Evolutionary conservation across 2,113 vertebrate genomes (phyloP).

Genomic region (Orycteropus afer): DNA sequence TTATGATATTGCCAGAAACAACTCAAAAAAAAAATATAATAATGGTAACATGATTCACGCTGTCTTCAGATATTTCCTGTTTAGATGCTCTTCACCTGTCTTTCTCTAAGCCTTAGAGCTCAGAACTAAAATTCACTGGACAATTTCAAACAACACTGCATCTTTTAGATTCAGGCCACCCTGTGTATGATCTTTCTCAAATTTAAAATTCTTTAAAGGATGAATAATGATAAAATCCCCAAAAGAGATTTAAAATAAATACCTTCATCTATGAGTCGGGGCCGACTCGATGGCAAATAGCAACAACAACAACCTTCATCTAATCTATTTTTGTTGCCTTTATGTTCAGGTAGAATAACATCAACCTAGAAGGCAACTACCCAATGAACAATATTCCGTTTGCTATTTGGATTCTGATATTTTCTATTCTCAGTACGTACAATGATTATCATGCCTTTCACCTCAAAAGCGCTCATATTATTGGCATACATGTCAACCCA

Average conservation of each 20-base stretch:
- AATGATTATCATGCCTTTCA: background rate
- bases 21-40: background rate
- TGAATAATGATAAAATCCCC: background rate
- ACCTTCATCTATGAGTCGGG: too few species aligned
- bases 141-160: background rate
- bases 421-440: background rate
- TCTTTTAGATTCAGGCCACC: background rate
- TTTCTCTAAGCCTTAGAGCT: background rate
- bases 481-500: background rate
- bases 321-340: background rate
- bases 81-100: background rate
- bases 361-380: background rate
- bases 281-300: too few species aligned
- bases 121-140: background rate
- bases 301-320: background rate
- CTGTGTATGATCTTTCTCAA: background rate
- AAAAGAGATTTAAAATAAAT: background rate
- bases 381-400: background rate
- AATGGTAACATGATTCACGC: background rate
- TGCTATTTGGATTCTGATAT: background rate
- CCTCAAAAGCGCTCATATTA: background rate
- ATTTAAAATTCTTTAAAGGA: constrained; percentile 46
- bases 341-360: background rate
- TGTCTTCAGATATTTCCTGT: background rate
- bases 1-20: constrained; percentile 13